A percentile compares a stretch with the other conserved stretches of the same genome.
Conservation (phyloP, 2,888 invertebrate species). For the Drosophila subquinaria region DNA sequence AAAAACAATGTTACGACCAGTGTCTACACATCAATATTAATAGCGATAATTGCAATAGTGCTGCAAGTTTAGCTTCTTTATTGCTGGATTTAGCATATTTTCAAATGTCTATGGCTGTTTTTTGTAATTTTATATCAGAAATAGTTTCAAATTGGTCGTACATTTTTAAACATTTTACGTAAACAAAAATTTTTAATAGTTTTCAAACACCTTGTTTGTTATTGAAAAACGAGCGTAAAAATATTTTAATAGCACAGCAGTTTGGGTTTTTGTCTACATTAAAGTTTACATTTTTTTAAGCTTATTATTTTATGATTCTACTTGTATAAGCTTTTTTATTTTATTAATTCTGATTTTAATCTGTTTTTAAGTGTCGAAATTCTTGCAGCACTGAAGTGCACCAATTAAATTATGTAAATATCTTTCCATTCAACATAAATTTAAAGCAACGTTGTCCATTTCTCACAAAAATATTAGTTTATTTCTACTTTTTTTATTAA, state of each 20-base stretch:
- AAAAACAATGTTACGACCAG: slow-evolving; percentile 55
- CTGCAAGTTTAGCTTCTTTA: neutral
- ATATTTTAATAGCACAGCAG: neutral
- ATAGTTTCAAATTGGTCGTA: too few species aligned
- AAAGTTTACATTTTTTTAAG: neutral
- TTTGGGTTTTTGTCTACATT: neutral
- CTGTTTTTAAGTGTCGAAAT: neutral
- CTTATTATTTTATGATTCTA: neutral
- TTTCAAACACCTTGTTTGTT: too few species aligned
- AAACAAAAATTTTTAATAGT: too few species aligned
- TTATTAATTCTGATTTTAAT: neutral
- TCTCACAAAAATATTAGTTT: neutral
- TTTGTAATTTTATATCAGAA: too few species aligned
- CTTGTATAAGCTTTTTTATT: neutral
- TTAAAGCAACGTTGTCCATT: neutral
- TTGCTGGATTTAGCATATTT: neutral
- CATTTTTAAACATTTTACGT: too few species aligned
- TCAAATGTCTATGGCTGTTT: neutral
- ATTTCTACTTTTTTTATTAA: neutral
- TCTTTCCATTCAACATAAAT: neutral
- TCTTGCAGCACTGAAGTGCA: neutral
- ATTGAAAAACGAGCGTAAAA: neutral
- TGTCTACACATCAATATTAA: slow-evolving; percentile 42
- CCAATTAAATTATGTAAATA: neutral
- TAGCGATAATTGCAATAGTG: slow-evolving; percentile 12